These are phyloP conservation scores for Megalonaias nervosa DNA, from an alignment of 1,140 invertebrate genomes.

Conservation along the genomic window DNA sequence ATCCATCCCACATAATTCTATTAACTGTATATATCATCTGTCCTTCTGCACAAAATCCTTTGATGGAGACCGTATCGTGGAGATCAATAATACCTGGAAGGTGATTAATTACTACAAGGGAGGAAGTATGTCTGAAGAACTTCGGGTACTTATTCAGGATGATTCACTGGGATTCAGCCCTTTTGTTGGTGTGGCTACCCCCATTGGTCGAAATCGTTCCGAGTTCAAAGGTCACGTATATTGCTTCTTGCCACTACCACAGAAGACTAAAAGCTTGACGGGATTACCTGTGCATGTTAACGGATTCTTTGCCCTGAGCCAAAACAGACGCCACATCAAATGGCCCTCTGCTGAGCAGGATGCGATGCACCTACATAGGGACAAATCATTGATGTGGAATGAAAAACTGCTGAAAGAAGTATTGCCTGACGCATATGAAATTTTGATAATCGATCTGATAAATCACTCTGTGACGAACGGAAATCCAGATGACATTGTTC, in stretches of 20 bases:
- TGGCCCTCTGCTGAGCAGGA: constrained; percentile 41
- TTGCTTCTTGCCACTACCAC: constrained; percentile 59
- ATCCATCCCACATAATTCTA: no score
- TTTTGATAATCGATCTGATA: background rate
- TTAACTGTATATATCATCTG: no score
- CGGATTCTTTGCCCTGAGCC: constrained; percentile 56
- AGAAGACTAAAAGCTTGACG: constrained; percentile 34
- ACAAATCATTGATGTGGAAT: constrained; percentile 54
- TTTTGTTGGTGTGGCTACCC: constrained; percentile 20
- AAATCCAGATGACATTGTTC: background rate
- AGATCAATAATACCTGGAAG: constrained; percentile 6
- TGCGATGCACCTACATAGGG: constrained; percentile 23
- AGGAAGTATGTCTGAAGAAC: constrained; percentile 4
- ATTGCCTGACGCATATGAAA: constrained; percentile 34
- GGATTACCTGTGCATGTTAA: constrained; percentile 61
- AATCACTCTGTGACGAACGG: background rate
- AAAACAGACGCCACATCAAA: constrained; percentile 56
- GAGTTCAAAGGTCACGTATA: constrained; percentile 44
- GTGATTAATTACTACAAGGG: constrained; percentile 25
- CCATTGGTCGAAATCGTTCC: background rate
- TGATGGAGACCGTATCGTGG: background rate
- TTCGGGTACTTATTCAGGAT: constrained; percentile 14
- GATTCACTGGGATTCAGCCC: constrained; percentile 12
- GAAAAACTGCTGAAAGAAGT: constrained; percentile 45
- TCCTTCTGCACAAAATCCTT: no score